Percentiles rank a stretch among this genome's conserved stretches.
These are phyloP conservation scores for Cataglyphis livida DNA, from an alignment of 2,888 invertebrate genomes.

Conservation along the genomic window DNA sequence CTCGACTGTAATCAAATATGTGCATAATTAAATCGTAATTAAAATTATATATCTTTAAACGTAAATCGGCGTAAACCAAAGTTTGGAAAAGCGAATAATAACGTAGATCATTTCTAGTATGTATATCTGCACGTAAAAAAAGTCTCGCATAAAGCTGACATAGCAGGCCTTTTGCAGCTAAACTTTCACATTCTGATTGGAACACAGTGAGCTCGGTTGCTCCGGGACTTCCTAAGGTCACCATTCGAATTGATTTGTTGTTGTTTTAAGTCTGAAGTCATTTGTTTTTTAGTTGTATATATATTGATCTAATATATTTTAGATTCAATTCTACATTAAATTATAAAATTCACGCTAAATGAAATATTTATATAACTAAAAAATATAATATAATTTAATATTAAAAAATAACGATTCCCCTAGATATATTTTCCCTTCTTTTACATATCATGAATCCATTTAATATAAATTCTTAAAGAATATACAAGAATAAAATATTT, in stretches of 20 bases:
- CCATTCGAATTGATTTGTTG: constrained; percentile 45
- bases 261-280: constrained; percentile 26
- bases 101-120: constrained; percentile 4
- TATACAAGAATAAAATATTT: not conserved
- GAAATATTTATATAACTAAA: not conserved
- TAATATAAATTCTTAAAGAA: not conserved
- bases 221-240: constrained; percentile 66
- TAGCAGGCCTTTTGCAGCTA: constrained; percentile 81
- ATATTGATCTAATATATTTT: not conserved
- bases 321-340: not conserved
- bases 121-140: constrained; percentile 16
- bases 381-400: too few species aligned
- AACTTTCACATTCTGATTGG: constrained; percentile 84
- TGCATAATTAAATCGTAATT: constrained; percentile 3
- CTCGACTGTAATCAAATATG: constrained; percentile 11
- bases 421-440: not conserved
- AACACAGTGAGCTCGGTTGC: constrained; percentile 32
- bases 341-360: not conserved
- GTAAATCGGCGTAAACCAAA: constrained; percentile 23
- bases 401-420: not conserved
- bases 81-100: constrained; percentile 12
- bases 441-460: not conserved
- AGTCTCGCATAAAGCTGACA: constrained; percentile 60
- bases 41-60: not conserved
- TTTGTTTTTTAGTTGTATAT: not conserved